A percentile compares a stretch with the other conserved stretches of the same genome.
Conservation (phyloP, 2,797 vertebrate species). For the Notoglanidium macrostoma region DNA sequence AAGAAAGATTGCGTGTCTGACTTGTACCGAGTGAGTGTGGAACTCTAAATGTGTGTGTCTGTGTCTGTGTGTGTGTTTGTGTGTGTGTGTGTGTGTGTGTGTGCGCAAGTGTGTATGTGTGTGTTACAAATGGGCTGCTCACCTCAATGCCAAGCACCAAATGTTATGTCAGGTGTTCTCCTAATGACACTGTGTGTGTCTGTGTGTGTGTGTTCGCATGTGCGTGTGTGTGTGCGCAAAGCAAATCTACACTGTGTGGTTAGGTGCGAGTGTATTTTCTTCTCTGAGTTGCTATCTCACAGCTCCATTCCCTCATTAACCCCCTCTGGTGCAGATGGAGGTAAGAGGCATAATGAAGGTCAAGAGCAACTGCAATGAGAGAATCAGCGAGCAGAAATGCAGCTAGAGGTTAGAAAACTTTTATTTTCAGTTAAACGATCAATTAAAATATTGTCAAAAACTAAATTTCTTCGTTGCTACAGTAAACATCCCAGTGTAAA, state of each 20-base stretch:
- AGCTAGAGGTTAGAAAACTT: background rate
- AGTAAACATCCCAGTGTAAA: background rate
- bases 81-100: slow-evolving; percentile 13
- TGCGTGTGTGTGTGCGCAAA: background rate
- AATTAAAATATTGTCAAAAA: background rate
- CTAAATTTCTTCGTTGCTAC: background rate
- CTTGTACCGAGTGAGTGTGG: slow-evolving; percentile 50
- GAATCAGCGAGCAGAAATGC: background rate
- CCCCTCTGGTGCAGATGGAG: background rate
- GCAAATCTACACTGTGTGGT: background rate
- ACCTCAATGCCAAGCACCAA: slow-evolving; percentile 11
- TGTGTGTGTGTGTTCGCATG: slow-evolving; percentile 7
- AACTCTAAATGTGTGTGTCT: slow-evolving; percentile 21
- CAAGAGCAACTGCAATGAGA: background rate
- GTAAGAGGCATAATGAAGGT: background rate
- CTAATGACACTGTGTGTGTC: slow-evolving; percentile 1
- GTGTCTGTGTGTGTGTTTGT: slow-evolving; percentile 48
- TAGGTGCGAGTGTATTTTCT: background rate
- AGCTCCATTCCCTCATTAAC: background rate
- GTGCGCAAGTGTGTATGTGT: slow-evolving; percentile 6
- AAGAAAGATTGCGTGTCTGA: slow-evolving; percentile 65
- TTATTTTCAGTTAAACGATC: background rate
- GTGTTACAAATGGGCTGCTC: slow-evolving; percentile 28
- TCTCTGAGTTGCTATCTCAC: background rate
- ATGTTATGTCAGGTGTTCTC: slow-evolving; percentile 11